Base-by-base conservation (phyloP, 1,140 invertebrate genomes). In the Matsumurasca onukii region DNA sequence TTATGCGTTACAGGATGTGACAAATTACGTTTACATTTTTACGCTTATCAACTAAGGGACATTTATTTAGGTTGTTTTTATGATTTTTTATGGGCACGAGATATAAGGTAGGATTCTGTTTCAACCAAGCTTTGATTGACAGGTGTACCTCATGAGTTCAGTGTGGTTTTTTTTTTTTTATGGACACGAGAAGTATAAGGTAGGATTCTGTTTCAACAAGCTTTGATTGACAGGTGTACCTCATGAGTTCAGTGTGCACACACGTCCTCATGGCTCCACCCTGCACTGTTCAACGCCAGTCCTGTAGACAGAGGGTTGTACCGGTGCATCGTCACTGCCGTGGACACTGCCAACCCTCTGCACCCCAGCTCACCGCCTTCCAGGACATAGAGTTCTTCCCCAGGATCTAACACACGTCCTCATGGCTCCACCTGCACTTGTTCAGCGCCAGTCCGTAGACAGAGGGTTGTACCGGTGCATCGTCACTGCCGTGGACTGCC, bases 351-450 rank as follows among this genome's bases (percentile, higher is more conserved):
- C 3, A 67, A 62, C n/a, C 62, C 62, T 48, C 15, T 20, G 13
- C 69, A 62, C 15, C 57, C 57, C 13, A 29, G 69, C 25, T 73
- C 20, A 75, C 75, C 1, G 24, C 75, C 24, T 76, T 75, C 48
- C 75, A 76, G 51, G 75, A 76, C 48, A 73, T 75, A 3, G 67
- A 72, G 1, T 76, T 76, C 51, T 75, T 72, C 27, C 75, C 75
- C 13, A 49, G 24, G 62, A 59, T 25, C 15, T 68, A 15, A 31
- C 59, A n/a, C 71, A 73, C n/a, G 71, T 68, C 20, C 73, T 73
- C 66, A 71, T 69, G 75, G 75, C 1, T 73, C 73, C 17, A 73
- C 74, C 2, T 76, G 13, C 69, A 72, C n/a, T 66, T 76, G 1
- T 62, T 69, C 9, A 68, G 71, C 27, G 66, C 72, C 9, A 68